These are phyloP conservation scores for Drosophila kikkawai DNA, from an alignment of 1,140 invertebrate genomes.

Conservation along the genomic window DNA sequence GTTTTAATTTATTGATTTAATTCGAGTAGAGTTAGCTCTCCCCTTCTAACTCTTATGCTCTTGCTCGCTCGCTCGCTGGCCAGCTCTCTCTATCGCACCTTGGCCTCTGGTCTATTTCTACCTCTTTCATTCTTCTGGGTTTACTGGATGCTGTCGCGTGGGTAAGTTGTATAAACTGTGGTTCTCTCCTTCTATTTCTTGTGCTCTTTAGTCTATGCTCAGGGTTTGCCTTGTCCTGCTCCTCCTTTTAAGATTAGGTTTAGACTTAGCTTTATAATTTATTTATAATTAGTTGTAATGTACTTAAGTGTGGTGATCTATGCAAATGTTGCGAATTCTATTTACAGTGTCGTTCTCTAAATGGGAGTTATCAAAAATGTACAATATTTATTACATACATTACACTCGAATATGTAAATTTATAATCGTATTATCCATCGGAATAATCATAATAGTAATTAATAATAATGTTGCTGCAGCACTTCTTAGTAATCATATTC, in stretches of 20 bases:
- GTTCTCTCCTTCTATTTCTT: slow-evolving; percentile 24
- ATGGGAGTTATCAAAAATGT: slow-evolving; percentile 76
- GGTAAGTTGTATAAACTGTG: slow-evolving; percentile 72
- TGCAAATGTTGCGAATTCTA: slow-evolving; percentile 56
- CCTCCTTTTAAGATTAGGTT: slow-evolving; percentile 54
- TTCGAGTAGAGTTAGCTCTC: slow-evolving; percentile 54
- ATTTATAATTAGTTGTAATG: slow-evolving; percentile 37
- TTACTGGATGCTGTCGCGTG: slow-evolving; percentile 68
- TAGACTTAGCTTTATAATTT: slow-evolving; percentile 31
- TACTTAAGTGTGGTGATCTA: slow-evolving; percentile 48
- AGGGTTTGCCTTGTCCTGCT: slow-evolving; percentile 68
- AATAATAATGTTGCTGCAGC: slow-evolving; percentile 65
- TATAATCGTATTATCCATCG: slow-evolving; percentile 51
- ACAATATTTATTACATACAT: slow-evolving; percentile 77
- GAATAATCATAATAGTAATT: slow-evolving; percentile 72
- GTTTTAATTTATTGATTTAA: slow-evolving; percentile 45
- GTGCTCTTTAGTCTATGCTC: slow-evolving; percentile 80
- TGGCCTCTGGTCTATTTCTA: slow-evolving; percentile 21
- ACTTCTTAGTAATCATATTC: slow-evolving; percentile 74
- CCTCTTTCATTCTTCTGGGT: slow-evolving; percentile 35
- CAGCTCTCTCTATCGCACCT: slow-evolving; percentile 13
- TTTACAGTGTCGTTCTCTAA: slow-evolving; percentile 71
- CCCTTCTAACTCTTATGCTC: slow-evolving; percentile 41
- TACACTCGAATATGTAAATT: slow-evolving; percentile 48
- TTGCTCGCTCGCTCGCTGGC: slow-evolving; percentile 34